Evolutionary conservation across 2,113 vertebrate genomes (phyloP), one percentile per base, ranked within the genome.

Genomic region (Ploceus nigricollis): DNA sequence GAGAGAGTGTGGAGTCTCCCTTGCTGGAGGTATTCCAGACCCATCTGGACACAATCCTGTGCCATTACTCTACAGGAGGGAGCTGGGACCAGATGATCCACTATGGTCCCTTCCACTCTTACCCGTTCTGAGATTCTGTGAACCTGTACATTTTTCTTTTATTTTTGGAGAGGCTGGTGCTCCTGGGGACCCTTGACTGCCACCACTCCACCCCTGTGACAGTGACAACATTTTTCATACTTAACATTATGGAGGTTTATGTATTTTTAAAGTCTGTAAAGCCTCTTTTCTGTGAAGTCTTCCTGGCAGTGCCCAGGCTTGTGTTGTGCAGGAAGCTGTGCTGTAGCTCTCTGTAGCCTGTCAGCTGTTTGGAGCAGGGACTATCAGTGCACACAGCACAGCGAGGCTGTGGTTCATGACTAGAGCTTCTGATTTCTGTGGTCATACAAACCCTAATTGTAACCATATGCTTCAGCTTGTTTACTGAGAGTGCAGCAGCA

Each of bases 351-450:
- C 3, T 6, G 10, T 18, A 21, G 39, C 20, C 22, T 19, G 6
- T 66, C 40, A 87, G 61, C 19, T 86, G 27, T 39, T 69, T 11
- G 47, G 58, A 60, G 31, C 45, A 66, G 54, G 19, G 30, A 16
- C 33, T 20, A 1, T 58, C 77, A 51, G 6, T 21, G 57, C 33
- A 5, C 33, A 5, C 33, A 51, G 51, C 12, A 3, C 28, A 33
- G 31, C 0, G 1, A 82, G 54, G 35, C 56, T 68, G 66, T 88
- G 88, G 85, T 82, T 94, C 21, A 3, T 72, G 85, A 72, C 66
- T 87, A 33, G 22, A 68, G 81, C 92, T 94, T 84, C 96, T 87
- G 90, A 89, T 89, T 95, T 89, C 94, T 85, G 66, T 79, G 87
- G 85, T 95, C 89, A 56, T 79, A 72, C 53, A 79, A 79, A 82